Evolutionary conservation across 2,888 invertebrate genomes (phyloP).

Genomic region (Heliconius sara): DNA sequence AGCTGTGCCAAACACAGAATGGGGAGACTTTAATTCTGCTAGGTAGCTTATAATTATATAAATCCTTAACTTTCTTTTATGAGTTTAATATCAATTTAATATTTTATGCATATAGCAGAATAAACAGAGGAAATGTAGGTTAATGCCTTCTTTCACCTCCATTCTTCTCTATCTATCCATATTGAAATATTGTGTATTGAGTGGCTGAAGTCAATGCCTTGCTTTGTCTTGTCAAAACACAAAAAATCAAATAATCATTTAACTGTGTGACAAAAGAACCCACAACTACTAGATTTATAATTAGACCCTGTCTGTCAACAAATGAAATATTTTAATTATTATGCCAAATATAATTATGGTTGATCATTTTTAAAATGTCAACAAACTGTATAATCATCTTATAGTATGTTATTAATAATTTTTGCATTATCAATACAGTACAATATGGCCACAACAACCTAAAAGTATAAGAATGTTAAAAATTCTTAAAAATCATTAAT

Average conservation of each 20-base stretch:
- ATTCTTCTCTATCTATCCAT: no score
- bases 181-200: neutral
- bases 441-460: neutral
- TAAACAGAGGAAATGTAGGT: no score
- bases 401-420: neutral
- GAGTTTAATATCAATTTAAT: no score
- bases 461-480: neutral
- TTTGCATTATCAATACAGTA: neutral
- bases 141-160: no score
- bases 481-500: neutral
- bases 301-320: neutral
- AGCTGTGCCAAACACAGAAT: slow-evolving; percentile 84
- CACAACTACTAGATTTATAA: neutral
- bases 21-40: slow-evolving; percentile 92
- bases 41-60: slow-evolving; percentile 64
- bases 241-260: neutral
- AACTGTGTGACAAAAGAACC: neutral
- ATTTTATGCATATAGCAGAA: no score
- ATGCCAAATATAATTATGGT: no score
- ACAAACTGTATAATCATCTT: neutral
- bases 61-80: no score
- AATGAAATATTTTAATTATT: no score
- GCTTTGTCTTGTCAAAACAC: neutral
- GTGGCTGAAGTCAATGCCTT: neutral
- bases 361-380: no score